Evolutionary conservation across 92 coral and sea anemone genomes (phyloP).

Genomic region (Meandrina meandrites): DNA sequence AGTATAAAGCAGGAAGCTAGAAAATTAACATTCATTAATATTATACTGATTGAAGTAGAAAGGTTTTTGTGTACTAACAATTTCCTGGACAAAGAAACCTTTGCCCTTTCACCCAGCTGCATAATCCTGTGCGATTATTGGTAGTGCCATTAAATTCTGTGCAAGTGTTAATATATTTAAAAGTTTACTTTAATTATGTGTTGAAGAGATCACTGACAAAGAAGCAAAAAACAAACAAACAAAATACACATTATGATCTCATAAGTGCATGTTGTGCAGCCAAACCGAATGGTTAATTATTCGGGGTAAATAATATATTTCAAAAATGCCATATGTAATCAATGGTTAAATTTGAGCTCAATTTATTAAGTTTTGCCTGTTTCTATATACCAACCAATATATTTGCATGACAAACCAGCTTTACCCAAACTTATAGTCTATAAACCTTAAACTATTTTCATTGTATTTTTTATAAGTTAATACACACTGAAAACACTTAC

Average conservation of each 20-base stretch:
- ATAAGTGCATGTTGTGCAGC: not conserved
- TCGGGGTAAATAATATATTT: too few relatives aligned
- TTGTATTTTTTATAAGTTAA: not conserved
- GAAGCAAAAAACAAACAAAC: not conserved
- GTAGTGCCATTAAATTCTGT: conserved; percentile 30
- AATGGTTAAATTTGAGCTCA: too few relatives aligned
- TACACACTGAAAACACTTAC: conserved; percentile 40
- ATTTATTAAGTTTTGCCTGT: too few relatives aligned
- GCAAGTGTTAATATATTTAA: conserved; percentile 22
- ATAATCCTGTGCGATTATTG: conserved; percentile 23
- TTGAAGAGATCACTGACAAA: not conserved
- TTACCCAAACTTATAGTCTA: not conserved
- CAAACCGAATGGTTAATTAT: too few relatives aligned
- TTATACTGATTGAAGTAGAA: not conserved
- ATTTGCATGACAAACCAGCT: not conserved
- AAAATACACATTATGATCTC: not conserved
- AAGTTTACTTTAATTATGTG: not conserved
- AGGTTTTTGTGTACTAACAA: conserved; percentile 19
- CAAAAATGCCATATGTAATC: too few relatives aligned
- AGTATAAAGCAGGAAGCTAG: not conserved
- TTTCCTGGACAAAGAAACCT: conserved; percentile 19
- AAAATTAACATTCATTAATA: not conserved
- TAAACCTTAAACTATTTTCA: not conserved
- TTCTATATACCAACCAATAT: not conserved
- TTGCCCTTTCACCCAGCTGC: not conserved